Conservation (phyloP, 64 coral and sea anemone genomes). For the Dendrophyllia cribrosa region DNA sequence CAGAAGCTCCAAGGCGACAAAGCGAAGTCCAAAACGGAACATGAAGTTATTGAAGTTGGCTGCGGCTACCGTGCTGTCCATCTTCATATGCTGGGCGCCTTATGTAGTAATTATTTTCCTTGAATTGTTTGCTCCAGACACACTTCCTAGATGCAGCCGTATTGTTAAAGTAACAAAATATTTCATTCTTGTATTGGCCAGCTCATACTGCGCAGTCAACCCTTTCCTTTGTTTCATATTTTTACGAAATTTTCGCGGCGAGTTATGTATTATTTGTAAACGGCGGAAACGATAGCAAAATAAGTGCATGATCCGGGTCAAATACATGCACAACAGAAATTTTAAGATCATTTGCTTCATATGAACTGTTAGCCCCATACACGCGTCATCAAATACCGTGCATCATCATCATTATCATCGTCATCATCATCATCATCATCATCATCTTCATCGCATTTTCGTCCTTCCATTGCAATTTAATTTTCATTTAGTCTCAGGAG, state of each 20-base stretch:
- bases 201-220: slow-evolving; percentile 1
- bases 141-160: not conserved
- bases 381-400: too few species aligned
- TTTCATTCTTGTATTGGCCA: not conserved
- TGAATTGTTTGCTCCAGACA: not conserved
- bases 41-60: slow-evolving; percentile 34
- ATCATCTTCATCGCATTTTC: too few species aligned
- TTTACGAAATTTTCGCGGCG: not conserved
- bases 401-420: too few species aligned
- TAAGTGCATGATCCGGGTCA: too few species aligned
- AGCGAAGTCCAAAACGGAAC: not conserved
- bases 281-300: too few species aligned
- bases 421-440: too few species aligned
- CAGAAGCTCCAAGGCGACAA: slow-evolving; percentile 2
- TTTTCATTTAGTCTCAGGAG: too few species aligned
- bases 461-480: too few species aligned
- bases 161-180: not conserved
- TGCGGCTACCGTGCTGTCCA: not conserved
- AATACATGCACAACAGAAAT: too few species aligned
- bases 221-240: not conserved
- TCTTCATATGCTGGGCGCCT: slow-evolving; percentile 33
- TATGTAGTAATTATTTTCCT: not conserved
- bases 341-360: too few species aligned
- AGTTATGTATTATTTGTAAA: not conserved
- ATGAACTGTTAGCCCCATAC: too few species aligned